These are phyloP conservation scores for Zaprionus lineosus DNA, from an alignment of 2,888 invertebrate genomes.

Conservation along the genomic window DNA sequence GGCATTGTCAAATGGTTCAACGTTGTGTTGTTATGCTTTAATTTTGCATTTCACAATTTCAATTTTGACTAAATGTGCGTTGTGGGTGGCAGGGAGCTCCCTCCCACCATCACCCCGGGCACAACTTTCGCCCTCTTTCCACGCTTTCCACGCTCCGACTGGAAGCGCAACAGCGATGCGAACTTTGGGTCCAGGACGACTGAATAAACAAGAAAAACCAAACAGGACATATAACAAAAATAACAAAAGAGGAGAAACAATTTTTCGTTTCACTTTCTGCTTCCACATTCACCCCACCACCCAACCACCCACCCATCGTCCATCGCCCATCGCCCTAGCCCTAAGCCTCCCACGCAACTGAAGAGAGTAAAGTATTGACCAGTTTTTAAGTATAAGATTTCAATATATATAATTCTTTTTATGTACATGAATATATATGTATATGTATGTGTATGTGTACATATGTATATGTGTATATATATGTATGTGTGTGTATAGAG, in stretches of 20 bases:
- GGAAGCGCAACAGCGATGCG: constrained; percentile 40
- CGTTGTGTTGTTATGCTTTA: constrained; percentile 59
- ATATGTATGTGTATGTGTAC: constrained; percentile 1
- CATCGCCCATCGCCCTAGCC: too few relatives aligned
- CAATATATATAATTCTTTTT: constrained; percentile 1
- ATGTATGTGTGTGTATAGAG: background rate
- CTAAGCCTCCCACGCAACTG: too few relatives aligned
- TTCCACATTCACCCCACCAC: constrained; percentile 11
- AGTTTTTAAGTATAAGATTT: constrained; percentile 22
- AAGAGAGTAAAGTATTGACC: constrained; percentile 56
- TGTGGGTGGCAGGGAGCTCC: too few relatives aligned
- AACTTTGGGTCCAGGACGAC: constrained; percentile 56
- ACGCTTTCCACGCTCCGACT: background rate
- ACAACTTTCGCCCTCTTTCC: background rate
- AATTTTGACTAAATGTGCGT: constrained; percentile 31
- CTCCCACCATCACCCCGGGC: background rate
- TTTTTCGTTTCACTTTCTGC: constrained; percentile 59
- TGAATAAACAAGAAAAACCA: constrained; percentile 67
- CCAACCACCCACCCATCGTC: too few relatives aligned
- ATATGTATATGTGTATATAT: constrained; percentile 7
- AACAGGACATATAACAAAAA: constrained; percentile 44
- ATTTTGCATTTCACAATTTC: constrained; percentile 55
- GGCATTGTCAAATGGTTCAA: constrained; percentile 29
- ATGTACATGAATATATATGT: constrained; percentile 3
- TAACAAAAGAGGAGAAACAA: too few relatives aligned